Conservation (phyloP, 2,797 vertebrate species). For the Notolepis coatsorum region DNA sequence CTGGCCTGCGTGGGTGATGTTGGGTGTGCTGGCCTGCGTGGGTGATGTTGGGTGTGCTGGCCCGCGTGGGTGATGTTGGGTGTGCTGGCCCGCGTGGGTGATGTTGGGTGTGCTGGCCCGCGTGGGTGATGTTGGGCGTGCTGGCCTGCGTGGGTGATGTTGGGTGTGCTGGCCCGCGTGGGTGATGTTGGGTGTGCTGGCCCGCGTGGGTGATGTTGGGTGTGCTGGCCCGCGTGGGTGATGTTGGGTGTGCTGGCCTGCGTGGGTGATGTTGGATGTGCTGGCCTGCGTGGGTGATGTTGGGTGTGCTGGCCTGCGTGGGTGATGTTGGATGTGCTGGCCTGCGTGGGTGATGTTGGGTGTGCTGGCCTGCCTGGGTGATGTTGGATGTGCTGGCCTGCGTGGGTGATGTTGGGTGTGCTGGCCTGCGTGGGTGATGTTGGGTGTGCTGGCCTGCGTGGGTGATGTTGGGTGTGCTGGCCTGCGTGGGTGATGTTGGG, state of each 20-base stretch:
- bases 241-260: constrained; percentile 55
- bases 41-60: constrained; percentile 59
- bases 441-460: constrained; percentile 60
- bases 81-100: constrained; percentile 58
- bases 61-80: constrained; percentile 56
- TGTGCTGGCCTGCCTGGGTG: constrained; percentile 58
- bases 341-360: constrained; percentile 57
- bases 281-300: constrained; percentile 52
- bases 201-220: constrained; percentile 56
- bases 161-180: constrained; percentile 60
- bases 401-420: constrained; percentile 63
- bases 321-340: constrained; percentile 59
- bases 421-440: constrained; percentile 52
- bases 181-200: constrained; percentile 59
- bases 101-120: constrained; percentile 55
- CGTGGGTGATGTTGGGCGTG: constrained; percentile 63
- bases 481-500: constrained; percentile 57
- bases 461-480: constrained; percentile 59
- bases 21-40: constrained; percentile 60
- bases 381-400: constrained; percentile 55
- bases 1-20: constrained; percentile 51
- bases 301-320: constrained; percentile 60
- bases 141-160: constrained; percentile 52
- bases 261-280: constrained; percentile 63
- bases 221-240: constrained; percentile 58